Evolutionary conservation across 2,797 vertebrate species (phyloP).

Genomic region (Sebastes oblongus): DNA sequence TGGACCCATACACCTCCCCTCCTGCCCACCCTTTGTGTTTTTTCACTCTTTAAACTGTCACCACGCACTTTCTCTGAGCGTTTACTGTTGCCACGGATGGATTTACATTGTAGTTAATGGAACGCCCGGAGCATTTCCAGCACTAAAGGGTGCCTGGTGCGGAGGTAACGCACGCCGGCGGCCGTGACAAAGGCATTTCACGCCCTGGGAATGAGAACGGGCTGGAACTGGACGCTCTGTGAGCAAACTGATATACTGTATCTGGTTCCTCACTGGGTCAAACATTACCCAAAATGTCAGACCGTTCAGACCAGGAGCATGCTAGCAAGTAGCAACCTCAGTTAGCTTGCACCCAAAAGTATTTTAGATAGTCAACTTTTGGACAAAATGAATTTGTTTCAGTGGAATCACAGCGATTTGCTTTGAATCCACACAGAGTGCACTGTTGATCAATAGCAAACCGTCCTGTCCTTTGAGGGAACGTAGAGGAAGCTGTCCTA

Average conservation of each 20-base stretch:
- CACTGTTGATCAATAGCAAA: background rate
- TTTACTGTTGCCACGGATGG: too few relatives aligned
- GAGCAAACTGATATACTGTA: background rate
- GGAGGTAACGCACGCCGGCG: too few relatives aligned
- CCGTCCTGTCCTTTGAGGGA: background rate
- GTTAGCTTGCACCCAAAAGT: background rate
- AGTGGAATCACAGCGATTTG: background rate
- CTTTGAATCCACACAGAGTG: background rate
- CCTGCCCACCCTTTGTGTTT: too few relatives aligned
- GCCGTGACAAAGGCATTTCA: too few relatives aligned
- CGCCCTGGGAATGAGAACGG: too few relatives aligned
- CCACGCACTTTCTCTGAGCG: too few relatives aligned
- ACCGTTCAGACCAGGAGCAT: background rate
- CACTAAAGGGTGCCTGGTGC: too few relatives aligned
- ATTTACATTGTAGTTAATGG: too few relatives aligned
- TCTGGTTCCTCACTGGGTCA: background rate
- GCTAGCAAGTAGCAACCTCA: background rate
- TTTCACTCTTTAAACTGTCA: too few relatives aligned
- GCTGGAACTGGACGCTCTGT: background rate
- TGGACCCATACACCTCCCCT: too few relatives aligned
- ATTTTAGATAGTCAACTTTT: background rate
- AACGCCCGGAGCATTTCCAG: too few relatives aligned
- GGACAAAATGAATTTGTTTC: background rate
- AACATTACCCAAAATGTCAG: background rate
- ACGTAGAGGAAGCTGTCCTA: background rate